A percentile compares a stretch with the other conserved stretches of the same genome.
Conservation (phyloP, 2,113 vertebrate species). For the Theristicus caerulescens region DNA sequence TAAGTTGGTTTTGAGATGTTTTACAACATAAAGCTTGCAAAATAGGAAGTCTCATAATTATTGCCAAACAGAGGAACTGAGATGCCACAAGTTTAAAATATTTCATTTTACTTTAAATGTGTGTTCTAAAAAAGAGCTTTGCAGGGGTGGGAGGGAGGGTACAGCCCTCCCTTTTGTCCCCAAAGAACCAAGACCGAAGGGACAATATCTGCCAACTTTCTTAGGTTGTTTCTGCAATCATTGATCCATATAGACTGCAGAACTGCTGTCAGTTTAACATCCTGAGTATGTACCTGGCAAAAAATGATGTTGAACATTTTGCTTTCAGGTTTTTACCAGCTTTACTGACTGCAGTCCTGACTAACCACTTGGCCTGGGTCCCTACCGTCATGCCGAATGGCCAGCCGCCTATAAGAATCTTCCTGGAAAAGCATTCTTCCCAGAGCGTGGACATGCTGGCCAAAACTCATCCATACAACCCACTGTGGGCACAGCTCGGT, state of each 20-base stretch:
- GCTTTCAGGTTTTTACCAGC: constrained; percentile 91
- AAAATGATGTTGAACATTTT: neutral
- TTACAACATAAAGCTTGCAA: neutral
- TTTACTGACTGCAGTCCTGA: constrained; percentile 94
- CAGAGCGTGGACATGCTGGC: constrained; percentile 97
- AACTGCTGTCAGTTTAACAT: neutral
- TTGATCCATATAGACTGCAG: neutral
- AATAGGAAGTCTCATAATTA: neutral
- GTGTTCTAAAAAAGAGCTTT: neutral
- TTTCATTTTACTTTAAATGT: neutral
- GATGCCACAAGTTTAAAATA: neutral
- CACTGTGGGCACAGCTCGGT: constrained; percentile 98
- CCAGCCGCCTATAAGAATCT: constrained; percentile 95
- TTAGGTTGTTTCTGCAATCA: neutral
- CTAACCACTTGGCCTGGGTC: constrained; percentile 98
- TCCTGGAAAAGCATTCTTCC: constrained; percentile 98
- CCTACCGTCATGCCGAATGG: constrained; percentile 99
- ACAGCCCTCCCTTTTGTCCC: neutral
- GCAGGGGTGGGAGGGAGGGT: neutral
- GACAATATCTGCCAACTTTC: neutral
- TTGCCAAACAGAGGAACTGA: neutral
- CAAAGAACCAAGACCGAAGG: neutral
- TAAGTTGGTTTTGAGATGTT: neutral
- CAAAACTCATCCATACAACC: constrained; percentile 97
- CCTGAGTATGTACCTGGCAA: neutral